Base-by-base conservation (phyloP, 2,888 invertebrate species). In the Salticus scenicus region DNA sequence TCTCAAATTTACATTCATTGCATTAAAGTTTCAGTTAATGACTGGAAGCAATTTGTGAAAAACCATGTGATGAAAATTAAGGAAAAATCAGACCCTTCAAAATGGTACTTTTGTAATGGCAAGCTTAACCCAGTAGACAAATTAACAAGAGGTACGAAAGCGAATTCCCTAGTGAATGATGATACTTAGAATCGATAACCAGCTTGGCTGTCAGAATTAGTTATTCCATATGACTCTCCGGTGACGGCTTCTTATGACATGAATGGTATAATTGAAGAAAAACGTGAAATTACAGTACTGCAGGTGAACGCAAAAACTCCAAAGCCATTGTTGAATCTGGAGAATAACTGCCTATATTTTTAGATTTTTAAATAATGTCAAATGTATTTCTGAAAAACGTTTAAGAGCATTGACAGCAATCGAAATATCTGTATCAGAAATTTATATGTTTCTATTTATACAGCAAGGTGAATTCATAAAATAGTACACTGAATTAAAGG, bases 41-140 rank as follows among this genome's bases (percentile, higher is more conserved):
- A 72, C 8, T 72, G 30, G 72, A 57, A 72, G 17, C 31, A 31
- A 20, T 73, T 73, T 51, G 57, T 73, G 7, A 30, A 41, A 30
- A 73, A 73, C 17, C 51, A 12, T 1, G 51, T 73, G 5, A 57
- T 31, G 10, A 57, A 72, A 72, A 72, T 66, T 28, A 31, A 31
- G n/a, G 31, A 17, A 10, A 31, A 66, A 66, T 30, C 66, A 27
- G 12, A 66, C 30, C 66, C 30, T 4, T 1, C 4, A 12, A 27
- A 30, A 10, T 66, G 66, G 66, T 27, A 10, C 30, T 27, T 27
- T 28, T 66, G 30, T 66, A 10, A 30, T 10, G 66, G 66, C 27
- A 66, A 66, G n/a, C 12, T 1, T 28, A 66, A 66, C 10, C 66
- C 66, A 30, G 31, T 31, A 14, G 66, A 66, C 30, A 66, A 28